These are phyloP conservation scores for Zapus hudsonius DNA, from an alignment of 2,113 vertebrate genomes.

Conservation along the genomic window DNA sequence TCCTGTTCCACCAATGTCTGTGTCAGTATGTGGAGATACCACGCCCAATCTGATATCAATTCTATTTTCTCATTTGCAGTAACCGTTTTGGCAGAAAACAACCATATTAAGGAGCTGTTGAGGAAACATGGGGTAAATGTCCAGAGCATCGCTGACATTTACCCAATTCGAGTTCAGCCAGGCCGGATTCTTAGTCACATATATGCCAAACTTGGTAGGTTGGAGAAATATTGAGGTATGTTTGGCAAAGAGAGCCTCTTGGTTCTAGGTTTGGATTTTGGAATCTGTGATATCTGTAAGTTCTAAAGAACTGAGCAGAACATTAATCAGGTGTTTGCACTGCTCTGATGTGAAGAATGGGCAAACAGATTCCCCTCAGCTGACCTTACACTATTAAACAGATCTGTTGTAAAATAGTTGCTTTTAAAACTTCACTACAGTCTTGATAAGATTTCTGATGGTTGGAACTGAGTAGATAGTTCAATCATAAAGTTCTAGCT, in stretches of 20 bases:
- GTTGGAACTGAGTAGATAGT: neutral
- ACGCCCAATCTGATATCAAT: neutral
- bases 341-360: neutral
- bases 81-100: conserved; percentile 93
- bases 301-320: conserved; percentile 5
- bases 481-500: too few relatives aligned
- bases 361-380: neutral
- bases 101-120: conserved; percentile 91
- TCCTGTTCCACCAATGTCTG: too few relatives aligned
- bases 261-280: neutral
- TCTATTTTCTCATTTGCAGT: conserved; percentile 85
- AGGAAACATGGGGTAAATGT: conserved; percentile 88
- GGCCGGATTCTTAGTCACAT: conserved; percentile 97
- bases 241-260: neutral
- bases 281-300: neutral
- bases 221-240: neutral
- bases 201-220: conserved; percentile 95
- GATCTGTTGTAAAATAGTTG: neutral
- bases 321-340: neutral
- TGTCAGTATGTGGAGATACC: neutral
- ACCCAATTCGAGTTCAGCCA: conserved; percentile 93
- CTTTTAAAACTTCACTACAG: conserved; percentile 8
- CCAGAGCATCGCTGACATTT: conserved; percentile 91
- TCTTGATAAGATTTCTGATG: conserved; percentile 22
- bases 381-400: neutral